Conservation (phyloP, 2,797 vertebrate species). For the Liasis olivaceus region DNA sequence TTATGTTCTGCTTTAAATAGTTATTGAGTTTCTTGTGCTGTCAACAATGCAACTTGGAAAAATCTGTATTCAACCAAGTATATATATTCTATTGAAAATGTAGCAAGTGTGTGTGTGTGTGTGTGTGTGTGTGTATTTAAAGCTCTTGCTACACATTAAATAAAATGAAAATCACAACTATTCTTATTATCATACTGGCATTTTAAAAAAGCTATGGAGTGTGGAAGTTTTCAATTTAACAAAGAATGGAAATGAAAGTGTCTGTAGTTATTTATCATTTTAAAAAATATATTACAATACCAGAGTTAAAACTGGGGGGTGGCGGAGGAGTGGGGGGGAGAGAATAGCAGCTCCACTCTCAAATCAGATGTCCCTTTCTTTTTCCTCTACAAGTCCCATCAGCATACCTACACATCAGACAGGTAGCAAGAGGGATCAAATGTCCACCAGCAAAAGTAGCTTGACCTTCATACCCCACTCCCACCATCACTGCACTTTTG, state of each 20-base stretch:
- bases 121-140: background rate
- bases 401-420: background rate
- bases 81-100: background rate
- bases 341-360: background rate
- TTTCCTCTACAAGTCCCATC: background rate
- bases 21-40: conserved; percentile 12
- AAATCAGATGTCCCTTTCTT: background rate
- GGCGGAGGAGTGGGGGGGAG: background rate
- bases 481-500: background rate
- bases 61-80: background rate
- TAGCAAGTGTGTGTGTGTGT: background rate
- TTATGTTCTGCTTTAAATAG: background rate
- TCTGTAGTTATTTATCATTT: background rate
- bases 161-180: conserved; percentile 39
- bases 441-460: background rate
- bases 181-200: background rate
- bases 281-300: background rate
- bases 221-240: background rate
- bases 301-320: background rate
- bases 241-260: background rate
- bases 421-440: background rate
- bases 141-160: background rate
- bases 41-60: background rate
- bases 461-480: background rate
- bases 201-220: background rate